Evolutionary conservation across 2,797 vertebrate species (phyloP).

Genomic region (Falco concolor): DNA sequence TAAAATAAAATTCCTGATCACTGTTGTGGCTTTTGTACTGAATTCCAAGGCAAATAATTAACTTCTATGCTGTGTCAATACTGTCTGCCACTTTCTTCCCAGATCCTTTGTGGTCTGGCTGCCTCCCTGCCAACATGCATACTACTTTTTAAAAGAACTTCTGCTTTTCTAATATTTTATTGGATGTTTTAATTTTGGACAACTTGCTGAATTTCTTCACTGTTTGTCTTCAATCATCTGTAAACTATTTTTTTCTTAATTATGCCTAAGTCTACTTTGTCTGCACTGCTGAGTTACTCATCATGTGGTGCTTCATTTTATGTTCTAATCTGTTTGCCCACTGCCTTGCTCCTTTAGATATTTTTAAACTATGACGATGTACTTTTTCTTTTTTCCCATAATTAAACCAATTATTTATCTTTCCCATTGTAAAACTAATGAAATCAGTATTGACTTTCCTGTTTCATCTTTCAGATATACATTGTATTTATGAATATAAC

Average conservation of each 20-base stretch:
- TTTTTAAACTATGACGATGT: neutral
- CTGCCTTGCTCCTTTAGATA: neutral
- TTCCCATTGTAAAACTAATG: neutral
- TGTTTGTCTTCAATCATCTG: neutral
- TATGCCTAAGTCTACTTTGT: neutral
- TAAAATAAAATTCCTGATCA: neutral
- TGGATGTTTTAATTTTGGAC: neutral
- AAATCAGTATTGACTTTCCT: neutral
- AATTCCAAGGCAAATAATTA: neutral
- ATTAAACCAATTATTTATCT: neutral
- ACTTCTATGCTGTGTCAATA: neutral
- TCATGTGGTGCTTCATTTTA: neutral
- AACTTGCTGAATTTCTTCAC: neutral
- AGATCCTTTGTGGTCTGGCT: neutral
- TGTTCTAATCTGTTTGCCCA: neutral
- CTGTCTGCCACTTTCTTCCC: constrained; percentile 4
- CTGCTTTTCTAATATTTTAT: constrained; percentile 19
- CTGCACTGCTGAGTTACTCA: neutral
- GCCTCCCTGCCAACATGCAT: neutral
- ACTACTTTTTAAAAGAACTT: neutral
- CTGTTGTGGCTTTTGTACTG: constrained; percentile 12
- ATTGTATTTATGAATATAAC: neutral
- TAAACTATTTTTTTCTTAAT: neutral
- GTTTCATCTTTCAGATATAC: neutral
- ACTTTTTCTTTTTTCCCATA: neutral